Evolutionary conservation across 2,113 vertebrate species (phyloP).

Genomic region (Octodon degus): DNA sequence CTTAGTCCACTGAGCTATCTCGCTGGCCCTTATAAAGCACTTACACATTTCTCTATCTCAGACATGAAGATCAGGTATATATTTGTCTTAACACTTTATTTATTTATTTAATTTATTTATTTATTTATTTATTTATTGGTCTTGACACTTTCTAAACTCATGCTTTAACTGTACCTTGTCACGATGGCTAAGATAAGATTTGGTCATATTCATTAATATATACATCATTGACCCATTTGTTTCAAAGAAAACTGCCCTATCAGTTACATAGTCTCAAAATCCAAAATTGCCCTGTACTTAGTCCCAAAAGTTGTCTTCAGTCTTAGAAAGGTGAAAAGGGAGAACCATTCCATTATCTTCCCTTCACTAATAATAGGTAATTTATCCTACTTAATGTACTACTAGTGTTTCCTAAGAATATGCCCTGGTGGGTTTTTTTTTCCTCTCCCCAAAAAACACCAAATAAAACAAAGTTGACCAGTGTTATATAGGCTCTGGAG

Average conservation of each 20-base stretch:
- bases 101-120: too few relatives aligned
- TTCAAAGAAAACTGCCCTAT: constrained; percentile 1
- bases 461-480: constrained; percentile 31
- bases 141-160: constrained; percentile 9
- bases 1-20: too few relatives aligned
- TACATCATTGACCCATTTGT: not conserved
- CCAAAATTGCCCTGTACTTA: not conserved
- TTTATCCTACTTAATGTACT: not conserved
- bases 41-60: constrained; percentile 28
- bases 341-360: not conserved
- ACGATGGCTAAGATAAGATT: not conserved
- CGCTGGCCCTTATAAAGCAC: not conserved
- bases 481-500: not conserved
- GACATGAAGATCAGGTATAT: constrained; percentile 10
- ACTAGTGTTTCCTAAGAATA: constrained; percentile 25
- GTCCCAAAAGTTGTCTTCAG: not conserved
- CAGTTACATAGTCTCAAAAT: not conserved
- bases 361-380: not conserved
- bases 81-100: constrained; percentile 20
- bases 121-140: too few relatives aligned
- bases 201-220: constrained; percentile 45
- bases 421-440: not conserved
- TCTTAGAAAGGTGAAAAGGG: not conserved
- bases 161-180: not conserved
- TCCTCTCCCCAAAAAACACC: not conserved